Conservation (phyloP, 2,888 invertebrate species). For the Synanthedon tipuliformis region DNA sequence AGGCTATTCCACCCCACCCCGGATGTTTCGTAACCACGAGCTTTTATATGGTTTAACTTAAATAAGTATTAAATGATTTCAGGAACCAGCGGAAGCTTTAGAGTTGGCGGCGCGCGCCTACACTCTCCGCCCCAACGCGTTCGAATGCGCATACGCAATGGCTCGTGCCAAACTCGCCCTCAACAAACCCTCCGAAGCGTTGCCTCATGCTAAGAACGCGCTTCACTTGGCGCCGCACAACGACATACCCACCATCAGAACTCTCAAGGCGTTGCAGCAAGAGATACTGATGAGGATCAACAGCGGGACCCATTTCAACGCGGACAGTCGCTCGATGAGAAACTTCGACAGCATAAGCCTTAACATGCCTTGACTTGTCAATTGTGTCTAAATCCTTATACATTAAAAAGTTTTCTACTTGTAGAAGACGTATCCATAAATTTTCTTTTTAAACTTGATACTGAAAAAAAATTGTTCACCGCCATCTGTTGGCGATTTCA, state of each 20-base stretch:
- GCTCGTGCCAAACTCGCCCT: constrained; percentile 87
- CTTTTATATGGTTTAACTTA: background rate
- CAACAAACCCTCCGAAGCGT: constrained; percentile 78
- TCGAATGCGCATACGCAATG: constrained; percentile 92
- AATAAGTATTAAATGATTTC: constrained; percentile 7
- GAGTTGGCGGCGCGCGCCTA: constrained; percentile 90
- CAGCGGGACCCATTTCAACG: constrained; percentile 50
- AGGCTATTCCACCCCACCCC: too few relatives aligned
- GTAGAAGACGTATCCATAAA: too few relatives aligned
- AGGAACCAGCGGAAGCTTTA: constrained; percentile 88
- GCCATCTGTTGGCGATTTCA: too few relatives aligned
- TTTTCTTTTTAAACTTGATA: too few relatives aligned
- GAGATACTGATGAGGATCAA: constrained; percentile 73
- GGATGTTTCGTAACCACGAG: too few relatives aligned
- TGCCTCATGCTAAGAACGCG: constrained; percentile 86
- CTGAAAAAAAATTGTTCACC: too few relatives aligned
- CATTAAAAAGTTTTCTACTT: too few relatives aligned
- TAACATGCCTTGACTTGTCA: constrained; percentile 44
- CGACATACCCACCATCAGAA: constrained; percentile 78
- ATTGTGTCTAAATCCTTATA: too few relatives aligned
- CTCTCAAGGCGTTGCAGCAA: constrained; percentile 79
- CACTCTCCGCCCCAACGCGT: constrained; percentile 85
- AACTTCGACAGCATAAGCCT: constrained; percentile 64
- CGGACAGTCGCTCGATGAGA: constrained; percentile 49
- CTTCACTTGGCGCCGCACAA: constrained; percentile 77